Base-by-base conservation (phyloP, 2,888 invertebrate genomes). In the Troglohyphantes excavatus region DNA sequence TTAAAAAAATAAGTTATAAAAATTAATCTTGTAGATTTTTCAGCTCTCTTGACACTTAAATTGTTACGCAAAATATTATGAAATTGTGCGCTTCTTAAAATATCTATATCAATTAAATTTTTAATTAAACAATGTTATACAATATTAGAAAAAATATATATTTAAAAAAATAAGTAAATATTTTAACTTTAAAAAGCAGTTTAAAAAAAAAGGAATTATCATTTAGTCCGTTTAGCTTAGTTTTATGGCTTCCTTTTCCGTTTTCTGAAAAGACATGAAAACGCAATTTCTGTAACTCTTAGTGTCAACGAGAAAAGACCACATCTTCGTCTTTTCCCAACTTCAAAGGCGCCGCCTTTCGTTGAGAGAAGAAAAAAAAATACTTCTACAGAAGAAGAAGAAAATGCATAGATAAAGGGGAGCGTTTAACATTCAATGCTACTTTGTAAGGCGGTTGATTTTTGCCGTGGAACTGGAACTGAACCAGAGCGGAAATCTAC, bases 341-440 rank as follows among this genome's bases (percentile, higher is more conserved):
- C 72, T 73, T 73, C 72, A 73, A 73, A 73, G 72, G 53, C 13
- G 26, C 72, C 72, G 72, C 72, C 26, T 6, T 17, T 23, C 26
- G 19, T n/a, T 29, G 39, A 21, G 21, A 19, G 68, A 11, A 39
- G 17, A 0, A 21, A 27, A 26, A 46, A 33, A 21, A 53, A n/a
- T 17, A 17, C n/a, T n/a, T n/a, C n/a, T n/a, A n/a, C n/a, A n/a
- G 6, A 53, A 17, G 26, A 17, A 2, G n/a, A 53, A n/a, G 46
- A 73, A 27, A 19, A 13, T 26, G 43, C 26, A 17, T 17, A 73
- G 72, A 73, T n/a, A 73, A 73, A 73, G n/a, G 68, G 13, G 46
- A 53, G 23, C 23, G 26, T 73, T 53, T 53, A 21, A 6, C 53
- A 53, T n/a, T 73, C 46, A 17, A 73, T 53, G 26, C 26, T 7